phyloP scores from a whole-genome alignment of 2,113 vertebrate species.

The Circaetus cinerascens region DNA sequence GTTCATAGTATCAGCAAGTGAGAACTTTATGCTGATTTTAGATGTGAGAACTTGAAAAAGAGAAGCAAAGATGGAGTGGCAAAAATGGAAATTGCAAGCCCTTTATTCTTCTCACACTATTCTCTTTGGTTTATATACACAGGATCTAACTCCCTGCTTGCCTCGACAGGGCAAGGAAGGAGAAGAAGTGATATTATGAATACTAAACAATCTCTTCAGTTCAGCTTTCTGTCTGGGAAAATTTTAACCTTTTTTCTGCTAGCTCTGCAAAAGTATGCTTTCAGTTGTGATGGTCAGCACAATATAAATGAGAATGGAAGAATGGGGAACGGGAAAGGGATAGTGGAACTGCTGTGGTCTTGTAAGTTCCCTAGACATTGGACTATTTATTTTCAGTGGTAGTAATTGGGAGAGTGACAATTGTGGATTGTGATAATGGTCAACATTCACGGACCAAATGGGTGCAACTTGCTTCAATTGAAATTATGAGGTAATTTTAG shows the following conservation, averaged over 20 bases:
- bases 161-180: neutral
- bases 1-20: neutral
- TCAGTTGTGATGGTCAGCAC: neutral
- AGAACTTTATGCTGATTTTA: neutral
- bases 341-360: neutral
- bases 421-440: neutral
- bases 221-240: neutral
- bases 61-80: neutral
- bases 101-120: neutral
- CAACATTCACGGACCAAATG: neutral
- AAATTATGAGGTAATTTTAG: slow-evolving; percentile 4
- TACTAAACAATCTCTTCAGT: neutral
- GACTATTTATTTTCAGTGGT: neutral
- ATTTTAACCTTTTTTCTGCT: neutral
- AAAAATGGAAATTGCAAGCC: neutral
- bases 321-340: neutral
- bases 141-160: neutral
- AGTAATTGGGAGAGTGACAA: neutral
- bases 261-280: neutral
- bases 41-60: neutral
- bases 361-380: neutral
- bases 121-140: neutral
- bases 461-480: neutral
- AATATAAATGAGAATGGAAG: neutral
- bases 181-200: neutral